Evolutionary conservation across 2,113 vertebrate species (phyloP).

Genomic region (Mastomys coucha): DNA sequence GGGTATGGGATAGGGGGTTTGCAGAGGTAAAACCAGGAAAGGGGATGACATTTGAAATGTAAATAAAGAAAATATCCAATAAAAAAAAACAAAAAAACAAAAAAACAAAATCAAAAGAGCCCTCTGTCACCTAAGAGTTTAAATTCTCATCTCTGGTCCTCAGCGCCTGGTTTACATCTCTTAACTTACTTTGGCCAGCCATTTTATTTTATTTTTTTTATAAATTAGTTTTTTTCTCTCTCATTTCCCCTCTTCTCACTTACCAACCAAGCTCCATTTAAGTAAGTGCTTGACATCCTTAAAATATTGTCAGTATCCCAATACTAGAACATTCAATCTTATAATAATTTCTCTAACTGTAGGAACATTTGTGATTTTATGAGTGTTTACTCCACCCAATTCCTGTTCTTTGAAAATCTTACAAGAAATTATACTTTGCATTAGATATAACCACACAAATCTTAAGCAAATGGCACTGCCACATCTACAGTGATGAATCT

Average conservation of each 20-base stretch:
- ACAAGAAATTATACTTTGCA: neutral
- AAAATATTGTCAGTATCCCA: neutral
- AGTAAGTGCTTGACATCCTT: neutral
- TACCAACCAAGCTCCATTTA: neutral
- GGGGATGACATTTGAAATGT: no score
- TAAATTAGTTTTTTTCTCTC: neutral
- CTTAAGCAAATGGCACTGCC: neutral
- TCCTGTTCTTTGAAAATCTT: neutral
- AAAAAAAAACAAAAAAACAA: no score
- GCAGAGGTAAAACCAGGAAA: no score
- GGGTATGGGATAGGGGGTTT: no score
- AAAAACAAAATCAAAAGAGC: no score
- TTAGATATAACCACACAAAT: neutral
- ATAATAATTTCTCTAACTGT: neutral
- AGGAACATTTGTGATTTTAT: neutral
- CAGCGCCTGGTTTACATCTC: neutral
- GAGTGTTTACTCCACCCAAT: neutral
- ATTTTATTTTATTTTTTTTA: neutral
- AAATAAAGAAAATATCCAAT: no score
- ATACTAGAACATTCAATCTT: neutral
- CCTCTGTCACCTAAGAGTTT: neutral
- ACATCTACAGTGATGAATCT: neutral
- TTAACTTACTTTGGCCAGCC: neutral
- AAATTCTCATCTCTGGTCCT: neutral
- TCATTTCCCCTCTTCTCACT: neutral